Evolutionary conservation across 2,888 invertebrate species (phyloP), one percentile per base, ranked within the genome.

Genomic region (Lypha dubia): DNA sequence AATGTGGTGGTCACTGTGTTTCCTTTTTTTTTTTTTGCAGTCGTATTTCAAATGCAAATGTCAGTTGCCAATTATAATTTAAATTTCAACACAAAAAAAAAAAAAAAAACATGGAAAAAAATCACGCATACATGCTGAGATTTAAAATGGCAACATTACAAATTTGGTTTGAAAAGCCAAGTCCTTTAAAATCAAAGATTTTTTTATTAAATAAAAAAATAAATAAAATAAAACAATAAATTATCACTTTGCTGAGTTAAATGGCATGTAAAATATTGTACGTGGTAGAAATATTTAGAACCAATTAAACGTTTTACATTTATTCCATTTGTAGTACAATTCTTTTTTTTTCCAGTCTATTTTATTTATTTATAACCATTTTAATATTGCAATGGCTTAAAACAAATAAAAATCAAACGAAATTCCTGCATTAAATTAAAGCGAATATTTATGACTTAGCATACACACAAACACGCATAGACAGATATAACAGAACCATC

Each of bases 31-130:
- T 63, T 28, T 38, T 38, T 32, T 46, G 20, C 46, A 41, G 28
- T 65, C 28, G n/a, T 20, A 77, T 62, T 77, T 77, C 51, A 77
- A 49, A 68, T 81, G 84, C 58, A 65, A 81, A 77, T 81, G 84
- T 84, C 84, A 81, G 80, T 75, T 84, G 79, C 80, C 80, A 81
- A 83, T 86, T 77, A 79, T 85, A 85, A 85, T 83, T 83, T 82
- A 44, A 83, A 73, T 67, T 53, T 67, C n/a, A 62, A 24, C 28
- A 41, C 32, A 74, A 28, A n/a, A n/a, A n/a, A n/a, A n/a, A n/a
- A n/a, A n/a, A n/a, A n/a, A n/a, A n/a, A n/a, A 60, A 63, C 2
- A 28, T 28, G 2, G 2, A 4, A 28, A 28, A 28, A 28, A 28
- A 5, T 4, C 28, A 20, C 53, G 46, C 49, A 68, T 81, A 46